Evolutionary conservation across 2,113 vertebrate species (phyloP).

Genomic region (Lasiurus borealis): DNA sequence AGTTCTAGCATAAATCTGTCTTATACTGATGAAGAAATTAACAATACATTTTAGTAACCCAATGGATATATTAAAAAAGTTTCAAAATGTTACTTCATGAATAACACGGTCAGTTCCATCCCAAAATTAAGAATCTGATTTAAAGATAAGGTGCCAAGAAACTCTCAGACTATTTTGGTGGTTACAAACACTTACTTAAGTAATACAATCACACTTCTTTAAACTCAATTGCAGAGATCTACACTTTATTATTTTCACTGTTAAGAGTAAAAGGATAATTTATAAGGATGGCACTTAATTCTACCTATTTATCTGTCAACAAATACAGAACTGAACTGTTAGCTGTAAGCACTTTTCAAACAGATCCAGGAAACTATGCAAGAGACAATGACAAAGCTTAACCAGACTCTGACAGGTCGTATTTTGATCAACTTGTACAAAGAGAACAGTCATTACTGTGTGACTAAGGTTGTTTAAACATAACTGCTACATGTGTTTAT

Average conservation of each 20-base stretch:
- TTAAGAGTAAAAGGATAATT: slow-evolving; percentile 46
- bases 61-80: slow-evolving; percentile 66
- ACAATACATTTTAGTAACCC: slow-evolving; percentile 68
- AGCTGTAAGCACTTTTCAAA: slow-evolving; percentile 56
- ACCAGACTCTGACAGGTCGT: slow-evolving; percentile 42
- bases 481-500: slow-evolving; percentile 8
- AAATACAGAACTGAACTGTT: slow-evolving; percentile 66
- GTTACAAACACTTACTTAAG: slow-evolving; percentile 45
- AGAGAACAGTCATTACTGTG: slow-evolving; percentile 32
- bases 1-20: slow-evolving; percentile 51
- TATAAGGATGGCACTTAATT: slow-evolving; percentile 61
- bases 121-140: slow-evolving; percentile 62
- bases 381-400: slow-evolving; percentile 27
- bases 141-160: slow-evolving; percentile 55
- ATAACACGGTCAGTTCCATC: slow-evolving; percentile 45
- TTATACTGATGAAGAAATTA: slow-evolving; percentile 51
- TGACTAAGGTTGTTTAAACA: slow-evolving; percentile 33
- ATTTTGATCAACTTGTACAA: slow-evolving; percentile 20
- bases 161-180: neutral
- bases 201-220: slow-evolving; percentile 52
- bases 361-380: slow-evolving; percentile 51
- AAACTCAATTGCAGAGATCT: slow-evolving; percentile 52
- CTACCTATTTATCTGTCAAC: slow-evolving; percentile 49
- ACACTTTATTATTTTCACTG: slow-evolving; percentile 48
- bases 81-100: slow-evolving; percentile 64